phyloP scores from a whole-genome alignment of 53 echinoderm and acorn worm genomes.

The Arbacia lixula region DNA sequence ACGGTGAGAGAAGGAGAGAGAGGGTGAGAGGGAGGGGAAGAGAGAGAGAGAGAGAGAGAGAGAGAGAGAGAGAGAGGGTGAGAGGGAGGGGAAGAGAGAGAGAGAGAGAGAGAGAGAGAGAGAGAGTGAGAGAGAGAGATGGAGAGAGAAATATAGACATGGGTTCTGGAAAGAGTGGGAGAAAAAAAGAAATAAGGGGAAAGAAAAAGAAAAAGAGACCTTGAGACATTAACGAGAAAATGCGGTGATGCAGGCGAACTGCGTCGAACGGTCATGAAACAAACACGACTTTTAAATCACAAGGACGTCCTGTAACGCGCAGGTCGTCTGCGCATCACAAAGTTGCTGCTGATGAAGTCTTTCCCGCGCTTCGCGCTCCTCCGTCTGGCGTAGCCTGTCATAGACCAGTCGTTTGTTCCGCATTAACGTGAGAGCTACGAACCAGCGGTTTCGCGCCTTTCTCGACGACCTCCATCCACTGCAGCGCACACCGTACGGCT shows the following conservation, averaged over 20 bases:
- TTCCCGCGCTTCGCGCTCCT: neutral
- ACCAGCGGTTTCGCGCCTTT: conserved; percentile 51
- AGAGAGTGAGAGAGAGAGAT: neutral
- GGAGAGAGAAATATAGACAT: neutral
- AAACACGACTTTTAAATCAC: too few species aligned
- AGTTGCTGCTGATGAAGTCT: too few species aligned
- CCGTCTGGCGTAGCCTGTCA: neutral
- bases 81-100: neutral
- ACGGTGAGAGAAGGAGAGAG: neutral
- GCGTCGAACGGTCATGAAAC: too few species aligned
- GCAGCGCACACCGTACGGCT: neutral
- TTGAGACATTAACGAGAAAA: too few species aligned
- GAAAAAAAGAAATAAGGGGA: too few species aligned
- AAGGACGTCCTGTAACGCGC: too few species aligned
- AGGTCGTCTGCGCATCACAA: too few species aligned
- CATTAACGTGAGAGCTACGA: conserved; percentile 41
- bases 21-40: neutral
- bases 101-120: neutral
- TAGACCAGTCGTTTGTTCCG: conserved; percentile 38
- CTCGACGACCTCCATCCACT: neutral
- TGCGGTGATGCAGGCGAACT: too few species aligned
- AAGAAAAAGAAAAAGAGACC: too few species aligned
- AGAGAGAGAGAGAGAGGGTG: neutral
- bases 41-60: neutral
- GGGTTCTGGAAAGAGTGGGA: too few species aligned